Base-by-base conservation (phyloP, 1,140 invertebrate species). In the Akabosia matsudoensis region DNA sequence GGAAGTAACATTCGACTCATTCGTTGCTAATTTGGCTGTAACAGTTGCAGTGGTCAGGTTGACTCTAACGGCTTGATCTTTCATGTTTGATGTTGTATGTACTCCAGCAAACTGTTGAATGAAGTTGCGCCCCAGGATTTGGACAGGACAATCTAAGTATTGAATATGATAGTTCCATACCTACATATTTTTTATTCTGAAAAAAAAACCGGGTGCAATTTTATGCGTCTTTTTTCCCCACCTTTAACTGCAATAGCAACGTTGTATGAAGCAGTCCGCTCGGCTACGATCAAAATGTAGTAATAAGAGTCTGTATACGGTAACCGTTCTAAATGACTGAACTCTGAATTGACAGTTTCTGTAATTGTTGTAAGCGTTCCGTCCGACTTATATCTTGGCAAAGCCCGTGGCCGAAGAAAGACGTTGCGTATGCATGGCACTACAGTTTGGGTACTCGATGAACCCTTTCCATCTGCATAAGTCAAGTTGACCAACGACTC, bases 251-350 rank as follows among this genome's bases (percentile, higher is more conserved):
- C 82, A 71, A 88, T 83, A 76, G 85, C 83, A 28, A 87, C 76
- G 70, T 84, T 85, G 74, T 87, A 86, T 31, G 83, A 81, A 70
- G 87, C 85, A 31, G 85, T 82, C 2, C 26, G 24, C 75, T 84
- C 84, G 2, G 87, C 85, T 34, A 86, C 83, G 33, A 88, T 82
- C 77, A 88, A 80, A 54, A 88, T 80, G 83, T 88, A 88, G 81
- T 88, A 88, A 83, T 88, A 88, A 67, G 84, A 84, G 79, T 88
- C 86, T 78, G 86, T 85, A 75, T 82, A 86, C 18, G 88, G 88
- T n/a, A 86, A 82, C n/a, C 78, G 79, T 83, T 86, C 86, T 24
- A 73, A 82, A n/a, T 78, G 73, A 10, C 13, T 31, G 76, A 86
- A 87, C 3, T 82, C 83, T 54, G 86, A 84, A 54, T 81, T 84